These are phyloP conservation scores for Trididemnum clinides DNA, from an alignment of 23 tunicate species.

Conservation along the genomic window DNA sequence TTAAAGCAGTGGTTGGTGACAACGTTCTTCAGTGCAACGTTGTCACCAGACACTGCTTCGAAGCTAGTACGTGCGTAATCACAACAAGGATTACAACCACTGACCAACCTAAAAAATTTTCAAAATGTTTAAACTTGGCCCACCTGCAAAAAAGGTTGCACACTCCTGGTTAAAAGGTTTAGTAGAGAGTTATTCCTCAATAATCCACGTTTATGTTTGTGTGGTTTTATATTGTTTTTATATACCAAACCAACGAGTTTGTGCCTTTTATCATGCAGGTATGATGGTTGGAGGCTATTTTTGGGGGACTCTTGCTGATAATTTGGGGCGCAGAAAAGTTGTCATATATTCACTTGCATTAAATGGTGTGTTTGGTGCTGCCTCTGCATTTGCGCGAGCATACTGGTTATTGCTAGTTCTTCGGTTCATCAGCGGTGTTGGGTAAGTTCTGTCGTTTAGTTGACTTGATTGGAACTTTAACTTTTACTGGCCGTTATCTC, in stretches of 20 bases:
- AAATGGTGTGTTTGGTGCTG: slow-evolving; percentile 70
- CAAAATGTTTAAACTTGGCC: background rate
- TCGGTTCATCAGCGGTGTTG: slow-evolving; percentile 81
- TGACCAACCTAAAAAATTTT: too few relatives aligned
- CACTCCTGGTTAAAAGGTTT: background rate
- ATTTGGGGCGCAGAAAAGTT: slow-evolving; percentile 59
- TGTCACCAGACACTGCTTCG: too few relatives aligned
- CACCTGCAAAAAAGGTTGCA: background rate
- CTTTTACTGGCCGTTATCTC: background rate
- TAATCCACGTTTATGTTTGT: too few relatives aligned
- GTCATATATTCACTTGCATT: slow-evolving; percentile 61
- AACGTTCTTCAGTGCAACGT: too few relatives aligned
- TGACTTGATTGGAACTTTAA: background rate
- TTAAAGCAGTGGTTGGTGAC: too few relatives aligned
- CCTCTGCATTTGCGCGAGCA: slow-evolving; percentile 43
- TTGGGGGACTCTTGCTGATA: slow-evolving; percentile 88
- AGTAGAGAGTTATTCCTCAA: background rate
- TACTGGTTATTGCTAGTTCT: slow-evolving; percentile 40
- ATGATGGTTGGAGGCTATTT: slow-evolving; percentile 92
- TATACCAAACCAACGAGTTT: background rate
- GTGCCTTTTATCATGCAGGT: slow-evolving; percentile 58
- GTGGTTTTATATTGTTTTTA: too few relatives aligned
- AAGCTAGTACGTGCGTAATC: too few relatives aligned
- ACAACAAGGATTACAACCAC: too few relatives aligned
- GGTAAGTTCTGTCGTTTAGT: slow-evolving; percentile 41